phyloP scores from a whole-genome alignment of 1,140 invertebrate species.

The Cotesia chilonis region DNA sequence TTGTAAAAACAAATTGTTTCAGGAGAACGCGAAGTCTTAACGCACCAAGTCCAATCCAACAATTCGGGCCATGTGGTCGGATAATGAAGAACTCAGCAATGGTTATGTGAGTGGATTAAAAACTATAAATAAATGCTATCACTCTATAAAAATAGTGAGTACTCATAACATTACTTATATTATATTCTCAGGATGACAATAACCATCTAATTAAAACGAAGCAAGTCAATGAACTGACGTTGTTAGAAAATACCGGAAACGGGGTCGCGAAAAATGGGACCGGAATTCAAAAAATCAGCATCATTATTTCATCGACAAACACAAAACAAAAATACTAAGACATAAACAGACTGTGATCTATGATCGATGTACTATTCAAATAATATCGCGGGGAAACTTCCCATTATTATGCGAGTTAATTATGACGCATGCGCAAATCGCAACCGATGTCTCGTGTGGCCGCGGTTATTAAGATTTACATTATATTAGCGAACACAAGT shows the following conservation, averaged over 20 bases:
- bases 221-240: neutral
- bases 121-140: neutral
- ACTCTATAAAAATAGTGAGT: neutral
- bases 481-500: too few relatives aligned
- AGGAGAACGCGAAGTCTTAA: constrained; percentile 92
- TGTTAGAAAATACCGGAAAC: constrained; percentile 15
- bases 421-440: constrained; percentile 34
- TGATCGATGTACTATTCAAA: too few relatives aligned
- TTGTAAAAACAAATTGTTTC: constrained; percentile 61
- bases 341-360: neutral
- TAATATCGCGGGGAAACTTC: too few relatives aligned
- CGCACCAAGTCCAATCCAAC: constrained; percentile 91
- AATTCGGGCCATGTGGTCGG: constrained; percentile 94
- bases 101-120: constrained; percentile 85
- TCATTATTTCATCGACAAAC: too few relatives aligned
- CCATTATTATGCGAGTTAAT: neutral
- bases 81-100: constrained; percentile 96
- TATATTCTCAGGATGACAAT: neutral
- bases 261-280: neutral
- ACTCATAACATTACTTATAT: too few relatives aligned
- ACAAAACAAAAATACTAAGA: neutral
- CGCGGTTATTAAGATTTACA: too few relatives aligned
- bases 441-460: constrained; percentile 21
- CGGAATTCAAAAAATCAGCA: neutral
- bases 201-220: neutral